Evolutionary conservation across 2,113 vertebrate genomes (phyloP).

Genomic region (Zosterops borbonicus): DNA sequence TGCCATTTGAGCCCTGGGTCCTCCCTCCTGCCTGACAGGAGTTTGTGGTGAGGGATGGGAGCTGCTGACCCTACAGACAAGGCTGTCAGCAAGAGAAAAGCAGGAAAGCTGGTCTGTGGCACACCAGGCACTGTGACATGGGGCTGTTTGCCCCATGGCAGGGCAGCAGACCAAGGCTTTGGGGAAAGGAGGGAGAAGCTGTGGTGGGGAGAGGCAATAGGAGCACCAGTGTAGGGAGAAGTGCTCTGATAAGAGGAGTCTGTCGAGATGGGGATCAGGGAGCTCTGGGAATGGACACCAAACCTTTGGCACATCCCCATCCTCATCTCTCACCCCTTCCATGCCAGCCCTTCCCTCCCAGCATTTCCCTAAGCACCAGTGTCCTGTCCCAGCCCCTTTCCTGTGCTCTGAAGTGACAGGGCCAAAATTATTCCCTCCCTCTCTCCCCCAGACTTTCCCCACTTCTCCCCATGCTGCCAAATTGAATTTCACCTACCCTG

Average conservation of each 20-base stretch:
- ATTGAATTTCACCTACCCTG: not conserved
- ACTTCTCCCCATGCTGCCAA: not conserved
- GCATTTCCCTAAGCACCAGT: not conserved
- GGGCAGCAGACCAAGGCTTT: not conserved
- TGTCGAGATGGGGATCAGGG: not conserved
- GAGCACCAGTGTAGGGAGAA: not conserved
- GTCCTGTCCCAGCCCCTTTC: not conserved
- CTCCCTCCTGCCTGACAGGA: not conserved
- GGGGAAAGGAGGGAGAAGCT: not conserved
- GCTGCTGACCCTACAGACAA: not conserved
- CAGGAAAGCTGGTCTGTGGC: not conserved
- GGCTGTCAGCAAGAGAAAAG: not conserved
- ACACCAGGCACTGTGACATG: not conserved
- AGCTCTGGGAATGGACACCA: not conserved
- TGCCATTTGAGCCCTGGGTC: rapidly evolving
- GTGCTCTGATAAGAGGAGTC: not conserved
- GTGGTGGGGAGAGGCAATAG: not conserved
- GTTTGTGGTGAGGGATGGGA: not conserved
- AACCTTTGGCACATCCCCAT: not conserved
- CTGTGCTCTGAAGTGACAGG: not conserved
- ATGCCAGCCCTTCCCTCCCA: not conserved
- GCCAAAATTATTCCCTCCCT: not conserved
- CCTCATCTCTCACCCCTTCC: not conserved
- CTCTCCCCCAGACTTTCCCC: not conserved
- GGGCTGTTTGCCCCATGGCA: not conserved